Evolutionary conservation across 1,140 invertebrate species (phyloP).

Genomic region (Telenomus remus): DNA sequence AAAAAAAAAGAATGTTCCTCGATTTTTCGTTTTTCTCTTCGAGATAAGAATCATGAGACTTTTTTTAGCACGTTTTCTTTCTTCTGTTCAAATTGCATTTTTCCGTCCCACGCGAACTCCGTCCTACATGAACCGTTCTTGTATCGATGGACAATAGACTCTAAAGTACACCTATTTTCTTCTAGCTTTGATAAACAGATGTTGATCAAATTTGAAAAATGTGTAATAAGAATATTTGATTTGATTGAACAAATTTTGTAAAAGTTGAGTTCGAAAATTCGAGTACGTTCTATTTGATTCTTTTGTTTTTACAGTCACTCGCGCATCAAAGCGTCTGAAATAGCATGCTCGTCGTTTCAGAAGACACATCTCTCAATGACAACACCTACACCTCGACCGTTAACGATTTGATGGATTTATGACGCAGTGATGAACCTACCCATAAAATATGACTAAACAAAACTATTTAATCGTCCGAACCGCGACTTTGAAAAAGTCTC

Average conservation of each 20-base stretch:
- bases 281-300: constrained; percentile 15
- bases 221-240: no score
- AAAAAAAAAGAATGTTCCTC: no score
- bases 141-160: constrained; percentile 37
- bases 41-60: neutral
- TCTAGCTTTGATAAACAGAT: no score
- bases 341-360: neutral
- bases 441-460: no score
- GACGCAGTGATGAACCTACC: no score
- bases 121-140: constrained; percentile 22
- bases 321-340: constrained; percentile 7
- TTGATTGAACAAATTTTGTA: no score
- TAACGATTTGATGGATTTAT: constrained; percentile 18
- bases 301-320: constrained; percentile 21
- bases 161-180: no score
- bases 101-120: constrained; percentile 24
- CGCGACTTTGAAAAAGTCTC: no score
- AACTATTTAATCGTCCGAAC: no score
- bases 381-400: constrained; percentile 13
- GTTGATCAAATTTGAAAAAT: no score
- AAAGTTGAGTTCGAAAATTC: constrained; percentile 5
- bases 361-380: constrained; percentile 16
- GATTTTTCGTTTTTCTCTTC: no score
- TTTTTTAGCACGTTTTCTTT: constrained; percentile 8
- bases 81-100: constrained; percentile 27